Base-by-base conservation (phyloP, 2,797 vertebrate species). In the Xiphophorus birchmanni region DNA sequence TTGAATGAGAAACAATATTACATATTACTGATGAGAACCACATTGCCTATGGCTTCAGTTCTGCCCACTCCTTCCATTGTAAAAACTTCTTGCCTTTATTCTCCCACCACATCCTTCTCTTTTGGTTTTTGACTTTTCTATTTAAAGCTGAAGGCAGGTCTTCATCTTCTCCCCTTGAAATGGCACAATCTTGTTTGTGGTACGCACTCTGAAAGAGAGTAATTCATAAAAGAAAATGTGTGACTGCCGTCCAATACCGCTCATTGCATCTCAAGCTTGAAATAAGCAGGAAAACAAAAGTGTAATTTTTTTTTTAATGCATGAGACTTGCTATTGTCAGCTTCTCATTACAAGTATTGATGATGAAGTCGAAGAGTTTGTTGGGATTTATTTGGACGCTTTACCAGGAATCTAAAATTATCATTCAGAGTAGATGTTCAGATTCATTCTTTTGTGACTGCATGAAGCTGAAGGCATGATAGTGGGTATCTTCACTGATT, bases 21-120 rank as follows among this genome's bases (percentile, higher is more conserved):
- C 85, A 81, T 89, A 81, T 82, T 82, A 87, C 78, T 93, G 93
- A 95, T 95, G 91, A 92, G 93, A 95, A 91, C 89, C 93, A 93
- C 91, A 90, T 92, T 94, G 91, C 90, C 88, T 80, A 80, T 88
- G 90, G 88, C 89, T 91, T 86, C 54, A n/a, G 54, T 80, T 90
- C 76, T 80, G 82, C 87, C 89, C 89, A 86, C 91, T 93, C 89
- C 87, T 85, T 86, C 82, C 84, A 88, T 91, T 93, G 89, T 93
- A 87, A 92, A 54, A 92, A 91, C 48, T 35, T 69, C 77, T 76
- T 71, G 73, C 72, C 56, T 89, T 89, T 85, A 87, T 91, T 84
- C 88, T 85, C 48, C 48, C 72, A 78, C 80, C 81, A 79, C 69
- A 15, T 84, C 75, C 42, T 69, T 69, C 40, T 37, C 80, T 77